These are phyloP conservation scores for Glaucomys volans DNA, from an alignment of 2,113 vertebrate genomes.

Conservation along the genomic window DNA sequence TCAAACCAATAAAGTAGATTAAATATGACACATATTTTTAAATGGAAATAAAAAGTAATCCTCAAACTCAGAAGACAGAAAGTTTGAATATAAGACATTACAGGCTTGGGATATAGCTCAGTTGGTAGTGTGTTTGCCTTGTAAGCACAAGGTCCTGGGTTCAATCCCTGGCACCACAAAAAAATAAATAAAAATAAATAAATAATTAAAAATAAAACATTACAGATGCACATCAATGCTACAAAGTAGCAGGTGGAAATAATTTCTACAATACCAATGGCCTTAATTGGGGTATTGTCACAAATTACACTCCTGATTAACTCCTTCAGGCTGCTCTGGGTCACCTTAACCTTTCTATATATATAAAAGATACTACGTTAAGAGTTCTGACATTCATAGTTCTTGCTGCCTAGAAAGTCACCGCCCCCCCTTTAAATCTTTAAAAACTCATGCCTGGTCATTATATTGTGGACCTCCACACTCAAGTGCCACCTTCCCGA, in stretches of 20 bases:
- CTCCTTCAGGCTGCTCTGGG: not conserved
- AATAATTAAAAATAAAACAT: too few species aligned
- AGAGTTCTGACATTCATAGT: not conserved
- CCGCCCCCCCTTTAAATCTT: not conserved
- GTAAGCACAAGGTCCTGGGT: too few species aligned
- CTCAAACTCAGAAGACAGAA: constrained; percentile 41
- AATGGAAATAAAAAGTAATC: constrained; percentile 44
- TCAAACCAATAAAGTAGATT: constrained; percentile 65
- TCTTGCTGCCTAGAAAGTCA: not conserved
- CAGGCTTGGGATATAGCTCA: too few species aligned
- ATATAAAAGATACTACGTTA: not conserved
- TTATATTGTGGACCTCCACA: not conserved
- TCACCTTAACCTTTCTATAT: not conserved
- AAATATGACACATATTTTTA: constrained; percentile 57
- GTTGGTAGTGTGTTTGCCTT: too few species aligned
- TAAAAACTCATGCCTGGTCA: not conserved
- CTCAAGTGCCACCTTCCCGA: not conserved
- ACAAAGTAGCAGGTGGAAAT: constrained; percentile 26
- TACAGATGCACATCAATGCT: not conserved
- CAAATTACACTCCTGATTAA: not conserved
- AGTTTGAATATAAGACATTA: not conserved
- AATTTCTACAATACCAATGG: not conserved
- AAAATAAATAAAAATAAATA: too few species aligned
- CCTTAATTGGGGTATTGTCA: not conserved
- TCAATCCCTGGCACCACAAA: too few species aligned